These are phyloP conservation scores for Dasypolia templi DNA, from an alignment of 2,888 invertebrate species.

Conservation along the genomic window DNA sequence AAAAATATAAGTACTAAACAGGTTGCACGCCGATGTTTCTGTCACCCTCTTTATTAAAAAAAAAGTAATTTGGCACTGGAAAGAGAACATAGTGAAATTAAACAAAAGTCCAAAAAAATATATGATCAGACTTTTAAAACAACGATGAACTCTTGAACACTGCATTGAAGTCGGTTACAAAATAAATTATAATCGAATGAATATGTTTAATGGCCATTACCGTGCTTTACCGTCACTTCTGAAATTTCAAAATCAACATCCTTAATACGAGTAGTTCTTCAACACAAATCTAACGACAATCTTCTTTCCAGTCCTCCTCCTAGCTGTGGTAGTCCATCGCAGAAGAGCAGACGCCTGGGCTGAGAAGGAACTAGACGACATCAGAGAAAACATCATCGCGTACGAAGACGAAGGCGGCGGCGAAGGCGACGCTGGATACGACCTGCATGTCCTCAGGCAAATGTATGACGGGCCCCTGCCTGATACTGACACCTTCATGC, in stretches of 20 bases:
- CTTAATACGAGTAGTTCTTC: neutral
- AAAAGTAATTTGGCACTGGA: neutral
- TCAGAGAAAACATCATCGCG: constrained; percentile 98
- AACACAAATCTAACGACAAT: constrained; percentile 19
- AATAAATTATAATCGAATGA: neutral
- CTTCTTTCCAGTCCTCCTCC: constrained; percentile 91
- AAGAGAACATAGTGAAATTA: neutral
- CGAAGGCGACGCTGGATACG: constrained; percentile 98
- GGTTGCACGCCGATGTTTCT: too few species aligned
- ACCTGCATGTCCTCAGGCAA: constrained; percentile 94
- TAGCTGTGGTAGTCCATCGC: constrained; percentile 97
- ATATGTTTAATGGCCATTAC: neutral
- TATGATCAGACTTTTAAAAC: neutral
- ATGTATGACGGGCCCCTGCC: constrained; percentile 91
- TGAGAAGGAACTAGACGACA: constrained; percentile 98
- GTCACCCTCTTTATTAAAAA: too few species aligned
- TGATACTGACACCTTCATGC: constrained; percentile 89
- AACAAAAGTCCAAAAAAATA: neutral
- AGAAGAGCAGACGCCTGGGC: constrained; percentile 96
- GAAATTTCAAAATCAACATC: neutral
- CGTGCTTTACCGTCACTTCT: neutral
- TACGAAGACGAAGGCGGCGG: constrained; percentile 99
- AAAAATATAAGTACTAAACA: too few species aligned
- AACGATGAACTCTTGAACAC: too few species aligned
- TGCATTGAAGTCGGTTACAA: neutral